phyloP scores from a whole-genome alignment of 2,797 vertebrate species.

The Anabacerthia variegaticeps region DNA sequence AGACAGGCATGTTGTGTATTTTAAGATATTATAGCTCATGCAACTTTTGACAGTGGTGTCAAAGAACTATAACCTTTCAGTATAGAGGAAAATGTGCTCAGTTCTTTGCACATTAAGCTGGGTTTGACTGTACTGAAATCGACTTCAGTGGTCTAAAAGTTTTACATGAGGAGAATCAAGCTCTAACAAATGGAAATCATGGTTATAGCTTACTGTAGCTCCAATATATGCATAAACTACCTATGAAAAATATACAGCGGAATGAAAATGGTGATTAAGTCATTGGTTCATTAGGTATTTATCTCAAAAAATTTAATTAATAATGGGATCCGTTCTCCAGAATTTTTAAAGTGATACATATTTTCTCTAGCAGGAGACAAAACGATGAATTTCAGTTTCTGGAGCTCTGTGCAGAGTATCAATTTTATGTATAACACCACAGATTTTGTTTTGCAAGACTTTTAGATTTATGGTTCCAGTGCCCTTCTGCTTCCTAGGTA shows the following conservation, averaged over 20 bases:
- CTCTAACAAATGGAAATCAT: background rate
- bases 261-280: background rate
- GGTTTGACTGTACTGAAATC: background rate
- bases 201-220: background rate
- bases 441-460: slow-evolving; percentile 23
- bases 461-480: background rate
- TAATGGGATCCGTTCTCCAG: background rate
- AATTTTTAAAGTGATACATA: background rate
- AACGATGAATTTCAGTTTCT: background rate
- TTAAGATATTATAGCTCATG: background rate
- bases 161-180: background rate
- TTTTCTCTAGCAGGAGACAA: background rate
- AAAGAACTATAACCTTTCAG: background rate
- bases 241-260: background rate
- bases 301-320: background rate
- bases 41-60: background rate
- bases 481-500: slow-evolving; percentile 51
- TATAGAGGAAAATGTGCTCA: background rate
- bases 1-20: background rate
- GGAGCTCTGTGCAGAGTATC: background rate
- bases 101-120: background rate
- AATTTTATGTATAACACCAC: background rate
- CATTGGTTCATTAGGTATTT: background rate
- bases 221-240: background rate
- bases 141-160: background rate